Evolutionary conservation across 1,140 invertebrate genomes (phyloP).

Genomic region (Homalodisca vitripennis): DNA sequence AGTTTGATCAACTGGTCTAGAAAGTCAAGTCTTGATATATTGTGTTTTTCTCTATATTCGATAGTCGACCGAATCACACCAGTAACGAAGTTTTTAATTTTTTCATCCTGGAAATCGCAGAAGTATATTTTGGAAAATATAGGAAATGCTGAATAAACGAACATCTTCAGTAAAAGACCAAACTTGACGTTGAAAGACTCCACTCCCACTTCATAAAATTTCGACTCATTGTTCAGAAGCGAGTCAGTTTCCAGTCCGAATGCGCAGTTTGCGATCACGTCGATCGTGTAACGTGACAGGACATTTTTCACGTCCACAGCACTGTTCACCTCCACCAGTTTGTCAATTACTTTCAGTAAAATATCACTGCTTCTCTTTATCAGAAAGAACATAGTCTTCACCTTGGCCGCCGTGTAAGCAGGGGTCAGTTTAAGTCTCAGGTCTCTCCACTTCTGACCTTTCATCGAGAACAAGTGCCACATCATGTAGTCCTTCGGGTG

Average conservation of each 20-base stretch:
- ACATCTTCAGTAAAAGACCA: background rate
- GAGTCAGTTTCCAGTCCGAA: constrained; percentile 45
- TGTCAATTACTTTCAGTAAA: background rate
- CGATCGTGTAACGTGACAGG: constrained; percentile 42
- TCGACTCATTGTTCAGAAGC: constrained; percentile 50
- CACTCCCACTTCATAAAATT: constrained; percentile 47
- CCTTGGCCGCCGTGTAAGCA: background rate
- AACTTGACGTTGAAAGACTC: background rate
- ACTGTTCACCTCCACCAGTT: background rate
- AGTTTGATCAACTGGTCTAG: constrained; percentile 18
- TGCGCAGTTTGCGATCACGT: constrained; percentile 45
- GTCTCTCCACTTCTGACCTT: background rate
- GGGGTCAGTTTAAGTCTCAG: background rate
- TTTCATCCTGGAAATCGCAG: background rate
- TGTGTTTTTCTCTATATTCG: constrained; percentile 6
- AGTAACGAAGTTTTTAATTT: background rate
- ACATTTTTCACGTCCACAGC: constrained; percentile 39
- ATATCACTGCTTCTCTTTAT: background rate
- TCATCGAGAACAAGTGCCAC: background rate
- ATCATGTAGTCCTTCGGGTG: background rate
- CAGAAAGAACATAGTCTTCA: background rate
- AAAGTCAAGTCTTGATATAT: background rate
- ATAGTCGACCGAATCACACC: background rate
- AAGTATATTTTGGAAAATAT: background rate
- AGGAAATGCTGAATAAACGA: background rate